Conservation (phyloP, 2,797 vertebrate genomes). For the Microhierax caerulescens region DNA sequence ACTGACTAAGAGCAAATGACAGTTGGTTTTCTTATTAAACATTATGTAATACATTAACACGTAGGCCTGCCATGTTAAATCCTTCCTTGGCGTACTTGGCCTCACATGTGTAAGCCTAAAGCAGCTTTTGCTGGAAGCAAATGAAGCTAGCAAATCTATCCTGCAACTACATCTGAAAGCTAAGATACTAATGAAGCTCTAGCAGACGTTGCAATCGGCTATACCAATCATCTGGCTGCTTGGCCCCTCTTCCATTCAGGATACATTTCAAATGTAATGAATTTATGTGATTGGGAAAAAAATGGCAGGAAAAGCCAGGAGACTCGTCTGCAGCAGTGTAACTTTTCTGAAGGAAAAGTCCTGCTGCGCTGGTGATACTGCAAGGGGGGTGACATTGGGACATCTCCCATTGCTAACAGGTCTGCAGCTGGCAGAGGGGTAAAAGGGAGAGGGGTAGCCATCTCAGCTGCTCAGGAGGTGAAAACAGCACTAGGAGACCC, state of each 20-base stretch:
- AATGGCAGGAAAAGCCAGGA: not conserved
- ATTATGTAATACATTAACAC: slow-evolving; percentile 29
- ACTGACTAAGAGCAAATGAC: not conserved
- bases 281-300: not conserved
- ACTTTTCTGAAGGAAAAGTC: not conserved
- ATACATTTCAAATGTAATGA: not conserved
- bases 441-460: not conserved
- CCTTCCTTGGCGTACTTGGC: not conserved
- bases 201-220: not conserved
- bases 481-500: not conserved
- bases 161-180: not conserved
- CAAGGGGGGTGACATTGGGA: no score
- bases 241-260: not conserved
- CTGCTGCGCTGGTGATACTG: not conserved
- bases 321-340: not conserved
- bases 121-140: slow-evolving; percentile 39
- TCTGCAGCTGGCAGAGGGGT: not conserved
- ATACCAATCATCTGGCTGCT: not conserved
- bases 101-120: slow-evolving; percentile 17
- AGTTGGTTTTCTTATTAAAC: slow-evolving; percentile 5
- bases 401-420: not conserved
- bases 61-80: not conserved
- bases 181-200: not conserved
- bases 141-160: slow-evolving; percentile 28
- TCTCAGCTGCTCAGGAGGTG: not conserved